Percentiles rank a stretch among this genome's conserved stretches.
phyloP scores from a whole-genome alignment of 2,113 vertebrate species.

The Tetrao urogallus region DNA sequence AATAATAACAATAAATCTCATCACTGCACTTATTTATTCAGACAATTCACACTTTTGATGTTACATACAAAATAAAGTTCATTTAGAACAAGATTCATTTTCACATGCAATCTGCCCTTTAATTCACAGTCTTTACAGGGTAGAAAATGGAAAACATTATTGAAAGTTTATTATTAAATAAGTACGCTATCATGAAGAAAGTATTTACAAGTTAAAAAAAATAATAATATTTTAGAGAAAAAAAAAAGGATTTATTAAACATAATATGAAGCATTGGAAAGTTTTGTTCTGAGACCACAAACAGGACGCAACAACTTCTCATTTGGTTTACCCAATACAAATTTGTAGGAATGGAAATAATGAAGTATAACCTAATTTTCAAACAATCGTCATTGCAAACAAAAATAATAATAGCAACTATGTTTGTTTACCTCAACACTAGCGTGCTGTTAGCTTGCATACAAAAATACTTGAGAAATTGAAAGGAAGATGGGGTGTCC shows the following conservation, averaged over 20 bases:
- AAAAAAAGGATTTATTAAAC: neutral
- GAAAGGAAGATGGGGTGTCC: neutral
- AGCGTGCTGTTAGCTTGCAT: neutral
- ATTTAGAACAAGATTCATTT: neutral
- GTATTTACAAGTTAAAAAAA: neutral
- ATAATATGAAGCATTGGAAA: neutral
- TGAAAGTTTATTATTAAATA: neutral
- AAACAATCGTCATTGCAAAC: neutral
- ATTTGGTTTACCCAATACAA: neutral
- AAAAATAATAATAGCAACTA: neutral
- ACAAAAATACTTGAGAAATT: neutral
- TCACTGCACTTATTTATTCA: neutral
- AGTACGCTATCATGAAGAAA: neutral
- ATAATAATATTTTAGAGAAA: neutral
- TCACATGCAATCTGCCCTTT: neutral
- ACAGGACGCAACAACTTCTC: slow-evolving; percentile 17
- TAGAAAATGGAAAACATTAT: neutral
- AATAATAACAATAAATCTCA: no score
- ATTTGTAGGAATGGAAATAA: neutral
- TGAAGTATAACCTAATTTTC: neutral
- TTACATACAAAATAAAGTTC: neutral
- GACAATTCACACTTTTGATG: neutral
- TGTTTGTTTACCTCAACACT: neutral
- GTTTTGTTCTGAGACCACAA: neutral
- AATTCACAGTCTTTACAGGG: neutral